Base-by-base conservation (phyloP, 2,888 invertebrate genomes). In the Neuroscelio doddi region DNA sequence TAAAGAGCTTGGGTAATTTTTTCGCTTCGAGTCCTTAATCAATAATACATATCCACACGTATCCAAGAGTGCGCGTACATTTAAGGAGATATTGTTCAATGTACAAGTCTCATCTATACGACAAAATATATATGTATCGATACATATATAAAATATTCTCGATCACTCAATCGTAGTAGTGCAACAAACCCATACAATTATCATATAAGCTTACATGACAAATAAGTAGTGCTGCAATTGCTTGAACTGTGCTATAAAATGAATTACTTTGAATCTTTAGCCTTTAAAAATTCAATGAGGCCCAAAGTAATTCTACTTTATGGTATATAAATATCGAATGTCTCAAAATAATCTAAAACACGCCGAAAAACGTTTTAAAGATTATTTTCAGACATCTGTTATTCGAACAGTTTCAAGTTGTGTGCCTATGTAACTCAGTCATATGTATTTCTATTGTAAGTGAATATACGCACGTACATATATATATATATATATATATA, bases 21-120 rank as follows among this genome's bases (percentile, higher is more conserved):
- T 44, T 51, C 59, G 47, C 51, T 41, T 59, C 42, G 59, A 59
- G 51, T 59, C 51, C 55, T 59, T 59, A 59, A 55, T 55, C 59
- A 41, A 59, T 59, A 64, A 59, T 55, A 64, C 64, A 53, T 64
- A 50, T 64, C 50, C 64, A 59, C 64, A 59, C 49, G 58, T 64
- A 53, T 58, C 49, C 57, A 50, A 49, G 53, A 58, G 64, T 58
- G 64, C 64, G 58, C 58, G 58, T 64, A 64, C 64, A 64, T 58
- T 17, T 45, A 51, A 44, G 34, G 27, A 61, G 36, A 50, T 58
- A 55, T 61, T 50, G 38, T 52, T 65, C 52, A 57, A 61, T 65
- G 65, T 65, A 65, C 59, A 65, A 65, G 51, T 56, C 36, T 61
- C 47, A 55, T 41, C 26, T 41, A 27, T 49, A 52, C 29, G 46